Base-by-base conservation (phyloP, 2,888 invertebrate species). In the Acleris emargana region DNA sequence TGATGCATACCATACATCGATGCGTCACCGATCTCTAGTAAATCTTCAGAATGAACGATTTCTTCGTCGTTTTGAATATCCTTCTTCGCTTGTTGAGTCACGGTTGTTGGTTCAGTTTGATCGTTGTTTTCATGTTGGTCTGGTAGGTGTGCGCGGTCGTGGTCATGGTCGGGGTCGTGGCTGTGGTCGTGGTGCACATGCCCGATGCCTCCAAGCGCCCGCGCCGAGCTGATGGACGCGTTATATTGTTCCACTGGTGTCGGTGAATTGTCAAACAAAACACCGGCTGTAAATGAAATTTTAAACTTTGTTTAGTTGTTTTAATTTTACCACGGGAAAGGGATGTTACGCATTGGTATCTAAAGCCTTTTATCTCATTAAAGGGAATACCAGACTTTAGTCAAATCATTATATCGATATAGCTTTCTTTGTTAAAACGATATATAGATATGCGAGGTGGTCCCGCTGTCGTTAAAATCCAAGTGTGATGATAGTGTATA, bases 211-310 rank as follows among this genome's bases (percentile, higher is more conserved):
- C 90, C 93, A 60, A 94, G 88, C 68, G 95, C 94, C 72, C 95
- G 94, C 68, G 94, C 94, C 61, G 93, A 94, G 68, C 93, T 93
- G 64, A 93, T 81, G 1, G 91, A 86, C 7, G 84, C 76, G 74
- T 92, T 93, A 81, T 87, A 89, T 76, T 88, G 94, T 82, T 90
- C 93, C 66, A 94, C 87, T 1, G 94, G 91, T 47, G 94, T 94
- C 52, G 95, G 94, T 67, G 95, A 94, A 85, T 94, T 94, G 32
- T 94, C 90, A 75, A 95, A 94, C 71, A 96, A 94, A 57, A 95
- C 92, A 55, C 96, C 96, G 76, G 95, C 96, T 96, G 66, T 51
- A 66, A 66, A 13, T 55, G 18, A 49, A 45, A 45, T n/a, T 5
- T 6, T 45, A n/a, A 1, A 45, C 4, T 13, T 4, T 28, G 28